Conservation (phyloP, 2,113 vertebrate genomes). For the Gnathonemus echidnorhynchus region DNA sequence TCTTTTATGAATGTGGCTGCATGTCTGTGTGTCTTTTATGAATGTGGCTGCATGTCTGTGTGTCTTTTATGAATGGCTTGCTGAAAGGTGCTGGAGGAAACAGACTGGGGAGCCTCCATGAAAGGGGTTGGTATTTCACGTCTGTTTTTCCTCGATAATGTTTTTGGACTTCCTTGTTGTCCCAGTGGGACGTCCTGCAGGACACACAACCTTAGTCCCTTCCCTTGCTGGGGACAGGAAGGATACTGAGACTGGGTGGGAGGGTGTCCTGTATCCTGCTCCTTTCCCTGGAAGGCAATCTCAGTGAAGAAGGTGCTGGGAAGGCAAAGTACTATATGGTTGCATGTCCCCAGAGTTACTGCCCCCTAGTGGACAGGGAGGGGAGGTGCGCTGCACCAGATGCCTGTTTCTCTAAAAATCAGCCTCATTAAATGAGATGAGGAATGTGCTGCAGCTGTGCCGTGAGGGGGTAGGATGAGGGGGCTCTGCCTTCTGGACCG, state of each 20-base stretch:
- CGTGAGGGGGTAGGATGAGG: not conserved
- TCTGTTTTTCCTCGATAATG: not conserved
- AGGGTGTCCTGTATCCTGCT: not conserved
- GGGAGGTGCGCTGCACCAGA: not conserved
- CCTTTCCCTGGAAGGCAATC: not conserved
- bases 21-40: not conserved
- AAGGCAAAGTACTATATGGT: not conserved
- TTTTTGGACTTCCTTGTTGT: not conserved
- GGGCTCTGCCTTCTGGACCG: not conserved
- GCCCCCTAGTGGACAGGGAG: not conserved
- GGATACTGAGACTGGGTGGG: not conserved
- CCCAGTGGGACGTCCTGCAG: not conserved
- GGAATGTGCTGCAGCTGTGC: not conserved
- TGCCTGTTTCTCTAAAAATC: not conserved
- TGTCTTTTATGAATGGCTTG: not conserved
- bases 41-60: slow-evolving; percentile 4
- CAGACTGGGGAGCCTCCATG: not conserved
- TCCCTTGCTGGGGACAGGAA: not conserved
- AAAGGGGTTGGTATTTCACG: not conserved
- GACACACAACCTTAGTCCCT: not conserved
- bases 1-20: too few species aligned
- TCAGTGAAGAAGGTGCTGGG: not conserved
- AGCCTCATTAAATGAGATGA: not conserved
- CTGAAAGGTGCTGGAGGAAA: not conserved
- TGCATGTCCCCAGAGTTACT: not conserved